These are phyloP conservation scores for Coecobrya sp. DNA, from an alignment of 2,888 invertebrate genomes.

Conservation along the genomic window DNA sequence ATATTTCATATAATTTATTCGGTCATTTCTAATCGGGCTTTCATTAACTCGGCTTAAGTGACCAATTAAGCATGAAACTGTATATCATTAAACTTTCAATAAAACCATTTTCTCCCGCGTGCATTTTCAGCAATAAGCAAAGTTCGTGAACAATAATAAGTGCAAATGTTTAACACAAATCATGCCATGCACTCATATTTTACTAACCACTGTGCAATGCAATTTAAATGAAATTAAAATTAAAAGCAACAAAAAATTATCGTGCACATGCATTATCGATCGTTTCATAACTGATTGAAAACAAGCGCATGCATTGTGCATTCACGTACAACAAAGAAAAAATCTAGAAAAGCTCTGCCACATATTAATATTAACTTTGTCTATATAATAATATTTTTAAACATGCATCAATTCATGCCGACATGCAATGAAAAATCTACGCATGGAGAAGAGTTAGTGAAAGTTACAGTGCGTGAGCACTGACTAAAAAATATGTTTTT, in stretches of 20 bases:
- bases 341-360: conserved; percentile 49
- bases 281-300: conserved; percentile 30
- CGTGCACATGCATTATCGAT: conserved; percentile 31
- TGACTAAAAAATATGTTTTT: background rate
- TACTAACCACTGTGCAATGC: background rate
- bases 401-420: background rate
- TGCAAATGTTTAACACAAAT: background rate
- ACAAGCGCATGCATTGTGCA: conserved; percentile 44
- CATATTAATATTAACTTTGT: background rate
- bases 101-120: background rate
- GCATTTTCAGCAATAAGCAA: background rate
- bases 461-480: conserved; percentile 39
- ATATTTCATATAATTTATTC: background rate
- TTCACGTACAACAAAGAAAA: conserved; percentile 14
- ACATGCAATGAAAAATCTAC: conserved; percentile 14
- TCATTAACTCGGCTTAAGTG: background rate
- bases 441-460: conserved; percentile 52
- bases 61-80: background rate
- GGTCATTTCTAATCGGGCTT: background rate
- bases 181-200: conserved; percentile 24
- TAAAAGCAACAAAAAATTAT: conserved; percentile 52
- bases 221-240: conserved; percentile 11
- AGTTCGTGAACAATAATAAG: background rate
- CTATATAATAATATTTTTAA: conserved; percentile 24
- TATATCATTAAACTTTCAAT: background rate